Base-by-base conservation (phyloP, 92 coral and sea anemone genomes). In the Actinostola sp. region DNA sequence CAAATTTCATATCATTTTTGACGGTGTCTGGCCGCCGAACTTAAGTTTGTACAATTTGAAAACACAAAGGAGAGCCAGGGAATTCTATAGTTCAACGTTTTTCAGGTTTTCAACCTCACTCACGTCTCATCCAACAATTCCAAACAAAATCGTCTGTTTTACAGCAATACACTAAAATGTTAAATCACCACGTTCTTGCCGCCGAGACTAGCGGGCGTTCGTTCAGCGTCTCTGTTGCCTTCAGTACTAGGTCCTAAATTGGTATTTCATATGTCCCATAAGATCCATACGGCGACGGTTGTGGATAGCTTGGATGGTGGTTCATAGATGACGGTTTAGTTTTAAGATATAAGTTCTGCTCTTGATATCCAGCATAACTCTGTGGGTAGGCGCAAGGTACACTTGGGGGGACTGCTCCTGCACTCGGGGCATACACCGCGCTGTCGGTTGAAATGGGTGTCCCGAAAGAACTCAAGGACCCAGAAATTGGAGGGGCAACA, bases 241-340 rank as follows among this genome's bases (percentile, higher is more conserved):
- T 2, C 11, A 25, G 30, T 49, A 31, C 54, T 21, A 49, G n/a
- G 21, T 59, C 80, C 77, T 85, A 85, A 49, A 90, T 90, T 26
- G 92, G 97, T 70, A 90, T 90, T 77, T 90, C 97, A 61, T 91
- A 84, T 34, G 85, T 78, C 64, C 97, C 97, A 41, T 90, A 90
- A 19, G 89, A 69, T 26, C 85, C 80, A 80, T 87, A 90, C 3
- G 91, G 92, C 17, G 89, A 72, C 32, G 92, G 79, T 61, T 90
- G 97, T n/a, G 97, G 86, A 65, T 77, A 90, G 75, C 85, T 90
- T 45, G 92, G 89, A 45, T 90, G 92, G 49, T 90, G 97, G 5
- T 80, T 68, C n/a, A n/a, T n/a, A n/a, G n/a, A n/a, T 1, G 92
- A 75, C 3, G 92, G 80, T 81, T 90, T 90, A 61, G 89, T 78